Conservation (phyloP, 2,113 vertebrate species). For the Ginglymostoma cirratum region DNA sequence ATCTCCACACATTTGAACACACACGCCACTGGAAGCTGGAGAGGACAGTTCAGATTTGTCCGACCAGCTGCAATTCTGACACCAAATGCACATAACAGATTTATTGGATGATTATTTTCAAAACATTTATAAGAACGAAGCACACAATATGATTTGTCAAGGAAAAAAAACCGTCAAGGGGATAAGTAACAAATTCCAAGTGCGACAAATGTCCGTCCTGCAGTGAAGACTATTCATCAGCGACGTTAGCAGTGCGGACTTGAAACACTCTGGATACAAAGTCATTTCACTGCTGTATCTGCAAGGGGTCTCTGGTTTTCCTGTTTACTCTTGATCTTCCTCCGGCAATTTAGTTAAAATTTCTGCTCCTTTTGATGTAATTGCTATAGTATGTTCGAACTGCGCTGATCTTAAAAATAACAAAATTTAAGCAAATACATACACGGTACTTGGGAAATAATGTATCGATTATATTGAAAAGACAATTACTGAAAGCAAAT, state of each 20-base stretch:
- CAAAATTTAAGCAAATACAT: slow-evolving; percentile 26
- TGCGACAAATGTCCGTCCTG: neutral
- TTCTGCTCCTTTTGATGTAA: slow-evolving; percentile 75
- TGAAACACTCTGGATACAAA: neutral
- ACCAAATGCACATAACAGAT: neutral
- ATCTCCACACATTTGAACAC: neutral
- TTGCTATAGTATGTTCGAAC: slow-evolving; percentile 85
- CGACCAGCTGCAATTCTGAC: neutral
- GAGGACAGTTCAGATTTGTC: neutral
- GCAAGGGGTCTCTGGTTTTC: neutral
- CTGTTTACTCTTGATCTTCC: slow-evolving; percentile 53
- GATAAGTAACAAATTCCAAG: neutral
- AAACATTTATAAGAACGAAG: neutral
- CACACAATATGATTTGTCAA: neutral
- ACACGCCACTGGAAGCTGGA: neutral
- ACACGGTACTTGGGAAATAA: neutral
- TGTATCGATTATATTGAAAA: neutral
- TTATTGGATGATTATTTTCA: neutral
- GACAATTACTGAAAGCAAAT: neutral
- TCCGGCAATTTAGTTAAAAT: slow-evolving; percentile 75
- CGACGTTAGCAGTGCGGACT: neutral
- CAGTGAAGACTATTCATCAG: neutral
- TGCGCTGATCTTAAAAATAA: slow-evolving; percentile 74
- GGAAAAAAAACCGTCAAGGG: no score
- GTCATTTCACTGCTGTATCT: neutral